A percentile compares a stretch with the other conserved stretches of the same genome.
phyloP scores from a whole-genome alignment of 2,113 vertebrate genomes.

The Delphinapterus leucas region DNA sequence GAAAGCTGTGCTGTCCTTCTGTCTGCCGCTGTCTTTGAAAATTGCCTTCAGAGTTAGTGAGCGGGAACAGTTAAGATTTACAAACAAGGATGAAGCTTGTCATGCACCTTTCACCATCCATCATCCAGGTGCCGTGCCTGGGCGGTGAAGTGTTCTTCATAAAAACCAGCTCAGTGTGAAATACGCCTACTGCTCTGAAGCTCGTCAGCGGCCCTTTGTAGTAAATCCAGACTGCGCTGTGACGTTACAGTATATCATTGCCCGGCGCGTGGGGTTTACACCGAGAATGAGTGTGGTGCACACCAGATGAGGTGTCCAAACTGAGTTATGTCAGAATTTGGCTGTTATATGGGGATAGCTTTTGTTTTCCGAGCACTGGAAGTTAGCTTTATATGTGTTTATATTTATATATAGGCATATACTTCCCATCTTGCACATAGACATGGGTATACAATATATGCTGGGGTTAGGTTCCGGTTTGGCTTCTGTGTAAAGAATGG shows the following conservation, averaged over 20 bases:
- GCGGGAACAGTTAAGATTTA: slow-evolving; percentile 99
- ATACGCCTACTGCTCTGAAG: slow-evolving; percentile 99
- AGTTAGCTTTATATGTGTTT: slow-evolving; percentile 88
- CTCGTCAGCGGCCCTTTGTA: slow-evolving; percentile 97
- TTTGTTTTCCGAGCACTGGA: slow-evolving; percentile 88
- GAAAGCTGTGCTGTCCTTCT: slow-evolving; percentile 96
- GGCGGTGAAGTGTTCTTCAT: slow-evolving; percentile 99
- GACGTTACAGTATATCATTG: slow-evolving; percentile 99
- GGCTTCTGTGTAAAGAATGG: slow-evolving; percentile 36
- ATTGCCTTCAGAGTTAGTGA: slow-evolving; percentile 99
- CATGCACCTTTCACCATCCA: slow-evolving; percentile 99
- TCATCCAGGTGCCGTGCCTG: slow-evolving; percentile 94
- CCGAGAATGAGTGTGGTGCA: slow-evolving; percentile 88
- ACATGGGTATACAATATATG: slow-evolving; percentile 55
- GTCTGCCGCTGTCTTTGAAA: slow-evolving; percentile 97
- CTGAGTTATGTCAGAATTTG: slow-evolving; percentile 97
- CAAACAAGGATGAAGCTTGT: slow-evolving; percentile 99
- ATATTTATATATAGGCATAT: slow-evolving; percentile 81
- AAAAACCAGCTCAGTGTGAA: slow-evolving; percentile 99
- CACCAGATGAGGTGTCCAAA: slow-evolving; percentile 95
- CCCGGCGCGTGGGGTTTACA: slow-evolving; percentile 88
- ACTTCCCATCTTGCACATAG: slow-evolving; percentile 78
- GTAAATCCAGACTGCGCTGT: slow-evolving; percentile 98
- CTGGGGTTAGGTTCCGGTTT: slow-evolving; percentile 57
- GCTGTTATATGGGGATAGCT: slow-evolving; percentile 94